Percentiles rank a stretch among this genome's conserved stretches.
These are phyloP conservation scores for Toxotes chatareus DNA, from an alignment of 2,113 vertebrate genomes.

Conservation along the genomic window DNA sequence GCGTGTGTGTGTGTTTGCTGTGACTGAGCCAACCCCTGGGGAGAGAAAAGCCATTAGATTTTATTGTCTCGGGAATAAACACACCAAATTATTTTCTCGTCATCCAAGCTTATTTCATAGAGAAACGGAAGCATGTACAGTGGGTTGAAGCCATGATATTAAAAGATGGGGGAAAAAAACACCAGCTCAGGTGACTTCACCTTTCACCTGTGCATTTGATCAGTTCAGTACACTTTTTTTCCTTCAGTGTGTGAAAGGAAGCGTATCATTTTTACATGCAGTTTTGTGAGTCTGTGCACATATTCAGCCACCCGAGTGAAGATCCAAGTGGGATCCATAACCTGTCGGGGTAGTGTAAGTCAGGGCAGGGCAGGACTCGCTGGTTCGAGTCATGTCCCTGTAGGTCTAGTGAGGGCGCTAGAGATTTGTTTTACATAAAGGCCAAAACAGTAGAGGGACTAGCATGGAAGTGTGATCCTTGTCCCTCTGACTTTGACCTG, in stretches of 20 bases:
- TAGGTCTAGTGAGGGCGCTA: slow-evolving; percentile 58
- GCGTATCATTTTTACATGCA: slow-evolving; percentile 32
- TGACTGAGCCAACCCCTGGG: slow-evolving; percentile 71
- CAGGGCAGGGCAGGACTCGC: slow-evolving; percentile 62
- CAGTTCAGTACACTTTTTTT: neutral
- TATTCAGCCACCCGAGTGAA: slow-evolving; percentile 11
- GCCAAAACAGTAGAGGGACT: slow-evolving; percentile 34
- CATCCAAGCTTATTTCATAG: slow-evolving; percentile 30
- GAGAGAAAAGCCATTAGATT: slow-evolving; percentile 75
- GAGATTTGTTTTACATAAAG: slow-evolving; percentile 60
- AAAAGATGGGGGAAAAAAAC: neutral
- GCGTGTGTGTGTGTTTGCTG: slow-evolving; percentile 44
- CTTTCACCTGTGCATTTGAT: slow-evolving; percentile 36
- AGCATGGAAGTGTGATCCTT: slow-evolving; percentile 1
- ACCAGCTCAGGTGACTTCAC: slow-evolving; percentile 52
- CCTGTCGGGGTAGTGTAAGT: slow-evolving; percentile 37
- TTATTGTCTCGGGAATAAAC: slow-evolving; percentile 42
- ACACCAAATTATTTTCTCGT: slow-evolving; percentile 49
- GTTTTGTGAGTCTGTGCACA: slow-evolving; percentile 49
- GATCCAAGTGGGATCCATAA: slow-evolving; percentile 32
- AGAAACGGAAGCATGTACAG: slow-evolving; percentile 41
- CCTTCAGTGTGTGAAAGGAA: slow-evolving; percentile 19
- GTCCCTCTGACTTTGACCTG: slow-evolving; percentile 21
- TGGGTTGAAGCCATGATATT: slow-evolving; percentile 59
- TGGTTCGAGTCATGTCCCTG: slow-evolving; percentile 69